Evolutionary conservation across 2,888 invertebrate species (phyloP), one percentile per base, ranked within the genome.

Genomic region (Lasioglossum figueresi): DNA sequence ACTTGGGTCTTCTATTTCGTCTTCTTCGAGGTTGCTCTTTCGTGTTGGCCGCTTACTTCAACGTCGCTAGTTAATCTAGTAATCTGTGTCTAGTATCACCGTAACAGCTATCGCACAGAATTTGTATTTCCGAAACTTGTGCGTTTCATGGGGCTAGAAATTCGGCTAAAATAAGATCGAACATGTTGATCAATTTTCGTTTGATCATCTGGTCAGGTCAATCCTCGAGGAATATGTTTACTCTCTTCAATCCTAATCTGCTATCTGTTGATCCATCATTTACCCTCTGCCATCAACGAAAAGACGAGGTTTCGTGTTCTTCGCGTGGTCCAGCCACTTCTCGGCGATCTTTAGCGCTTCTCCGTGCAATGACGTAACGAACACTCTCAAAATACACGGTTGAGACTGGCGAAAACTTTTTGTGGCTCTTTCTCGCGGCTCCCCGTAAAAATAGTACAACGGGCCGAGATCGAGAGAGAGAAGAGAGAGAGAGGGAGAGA

Each of bases 331-430:
- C 19, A 37, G 48, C 71, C 48, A 70, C 63, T 48, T 75, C 81
- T 34, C 80, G 43, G 45, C 68, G 23, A 70, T 73, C 76, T n/a
- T 52, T 66, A 77, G 34, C 83, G 68, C 72, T 76, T 31, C 66
- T 68, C 16, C 77, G 71, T n/a, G 68, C 56, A 79, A 79, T 85
- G 85, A 85, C 84, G 85, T 85, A 85, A 85, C 85, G 66, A 66
- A 72, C 70, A 79, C 74, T 85, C 85, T 85, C 71, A 80, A 85
- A 84, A 85, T 85, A 85, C 85, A 80, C 74, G 79, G 48, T 76
- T 31, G 76, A 79, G 34, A 73, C 45, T 72, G 56, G 45, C 76
- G 73, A 34, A 71, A 73, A 79, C 83, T 56, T 77, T 74, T 82
- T 73, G 48, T 37, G 40, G 16, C 52, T n/a, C 37, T 34, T 68